Evolutionary conservation across 2,797 vertebrate genomes (phyloP).

Genomic region (Coregonus suidteri): DNA sequence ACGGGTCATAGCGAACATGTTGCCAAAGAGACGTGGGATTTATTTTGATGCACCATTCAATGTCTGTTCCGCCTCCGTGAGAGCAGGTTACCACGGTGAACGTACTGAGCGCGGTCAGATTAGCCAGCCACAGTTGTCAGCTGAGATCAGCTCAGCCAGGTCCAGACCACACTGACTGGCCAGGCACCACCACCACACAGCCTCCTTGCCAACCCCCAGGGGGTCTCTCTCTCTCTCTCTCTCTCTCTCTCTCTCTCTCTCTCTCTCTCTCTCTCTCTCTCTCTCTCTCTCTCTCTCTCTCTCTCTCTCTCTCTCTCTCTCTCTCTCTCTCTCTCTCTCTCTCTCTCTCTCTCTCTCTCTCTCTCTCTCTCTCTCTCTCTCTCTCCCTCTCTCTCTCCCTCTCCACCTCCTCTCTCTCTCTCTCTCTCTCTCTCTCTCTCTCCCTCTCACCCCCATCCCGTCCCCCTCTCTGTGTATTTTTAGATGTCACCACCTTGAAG

Average conservation of each 20-base stretch:
- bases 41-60: background rate
- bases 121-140: slow-evolving; percentile 66
- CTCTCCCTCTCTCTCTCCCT: too few relatives aligned
- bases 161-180: slow-evolving; percentile 48
- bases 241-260: background rate
- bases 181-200: slow-evolving; percentile 12
- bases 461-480: slow-evolving; percentile 55
- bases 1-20: background rate
- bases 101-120: slow-evolving; percentile 50
- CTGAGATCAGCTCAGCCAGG: slow-evolving; percentile 62
- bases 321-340: background rate
- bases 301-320: background rate
- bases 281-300: slow-evolving; percentile 2
- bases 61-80: slow-evolving; percentile 11
- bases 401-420: background rate
- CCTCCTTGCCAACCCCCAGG: slow-evolving; percentile 47
- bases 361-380: background rate
- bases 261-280: background rate
- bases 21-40: slow-evolving; percentile 1
- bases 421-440: background rate
- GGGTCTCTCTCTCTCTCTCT: slow-evolving; percentile 25
- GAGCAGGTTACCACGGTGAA: slow-evolving; percentile 58
- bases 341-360: background rate
- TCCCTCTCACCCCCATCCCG: background rate
- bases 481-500: slow-evolving; percentile 49